Evolutionary conservation across 2,888 invertebrate species (phyloP).

Genomic region (Platycnemis pennipes): DNA sequence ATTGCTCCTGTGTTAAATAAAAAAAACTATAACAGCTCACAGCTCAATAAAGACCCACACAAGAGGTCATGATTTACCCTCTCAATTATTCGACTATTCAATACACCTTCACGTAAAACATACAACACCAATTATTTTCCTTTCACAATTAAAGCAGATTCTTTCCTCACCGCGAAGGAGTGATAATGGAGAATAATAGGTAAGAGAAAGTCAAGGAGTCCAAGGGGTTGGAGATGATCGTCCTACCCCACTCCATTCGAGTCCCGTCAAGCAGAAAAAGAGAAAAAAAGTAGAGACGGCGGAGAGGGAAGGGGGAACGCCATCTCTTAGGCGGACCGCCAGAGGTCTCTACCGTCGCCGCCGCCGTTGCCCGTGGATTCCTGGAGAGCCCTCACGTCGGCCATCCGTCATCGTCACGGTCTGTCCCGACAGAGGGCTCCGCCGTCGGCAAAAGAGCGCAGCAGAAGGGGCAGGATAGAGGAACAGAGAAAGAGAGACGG

Average conservation of each 20-base stretch:
- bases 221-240: not conserved
- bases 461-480: not conserved
- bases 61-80: not conserved
- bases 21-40: too few species aligned
- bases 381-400: conserved; percentile 62
- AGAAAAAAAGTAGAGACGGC: conserved; percentile 18
- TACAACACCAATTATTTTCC: not conserved
- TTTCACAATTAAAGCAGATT: not conserved
- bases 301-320: not conserved
- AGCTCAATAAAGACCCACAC: not conserved
- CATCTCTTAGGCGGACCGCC: conserved; percentile 55
- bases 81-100: not conserved
- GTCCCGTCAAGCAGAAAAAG: not conserved
- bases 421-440: conserved; percentile 57
- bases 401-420: conserved; percentile 67
- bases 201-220: not conserved
- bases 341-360: conserved; percentile 57
- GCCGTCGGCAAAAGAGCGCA: conserved; percentile 21
- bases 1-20: too few species aligned
- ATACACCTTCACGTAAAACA: not conserved
- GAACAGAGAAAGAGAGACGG: not conserved
- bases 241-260: not conserved
- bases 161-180: not conserved
- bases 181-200: not conserved
- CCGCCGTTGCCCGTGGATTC: conserved; percentile 28